These are phyloP conservation scores for Ditula angustiorana DNA, from an alignment of 2,888 invertebrate species.

Conservation along the genomic window DNA sequence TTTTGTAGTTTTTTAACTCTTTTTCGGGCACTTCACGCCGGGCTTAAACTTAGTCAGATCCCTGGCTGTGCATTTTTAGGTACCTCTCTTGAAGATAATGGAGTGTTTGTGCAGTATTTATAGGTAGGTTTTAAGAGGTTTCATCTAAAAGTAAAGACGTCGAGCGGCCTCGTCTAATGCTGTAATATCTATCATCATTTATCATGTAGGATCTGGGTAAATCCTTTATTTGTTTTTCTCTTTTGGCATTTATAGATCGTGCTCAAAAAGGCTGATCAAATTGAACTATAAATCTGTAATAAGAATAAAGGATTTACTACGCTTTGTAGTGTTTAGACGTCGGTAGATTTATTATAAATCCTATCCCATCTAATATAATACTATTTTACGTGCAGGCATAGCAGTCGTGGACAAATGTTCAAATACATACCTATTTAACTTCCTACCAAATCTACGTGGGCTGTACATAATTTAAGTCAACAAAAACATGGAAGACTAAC, in stretches of 20 bases:
- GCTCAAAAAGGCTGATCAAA: not conserved
- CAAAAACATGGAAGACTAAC: too few species aligned
- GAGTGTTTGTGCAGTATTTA: not conserved
- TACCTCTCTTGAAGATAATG: not conserved
- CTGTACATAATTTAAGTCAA: too few species aligned
- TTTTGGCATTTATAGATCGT: not conserved
- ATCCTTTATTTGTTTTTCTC: constrained; percentile 5
- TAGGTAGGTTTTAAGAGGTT: not conserved
- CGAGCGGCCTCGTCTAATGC: not conserved
- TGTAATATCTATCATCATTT: constrained; percentile 1
- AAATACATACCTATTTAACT: too few species aligned
- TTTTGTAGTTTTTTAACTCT: constrained; percentile 3
- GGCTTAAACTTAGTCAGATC: not conserved
- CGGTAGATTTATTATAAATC: not conserved
- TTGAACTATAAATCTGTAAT: not conserved
- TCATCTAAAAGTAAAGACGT: not conserved
- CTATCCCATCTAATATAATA: too few species aligned
- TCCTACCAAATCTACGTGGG: too few species aligned
- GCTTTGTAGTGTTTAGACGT: not conserved
- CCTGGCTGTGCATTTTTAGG: not conserved
- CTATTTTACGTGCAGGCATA: too few species aligned
- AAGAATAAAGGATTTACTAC: not conserved
- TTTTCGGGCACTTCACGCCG: not conserved
- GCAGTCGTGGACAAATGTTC: too few species aligned
- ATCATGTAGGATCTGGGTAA: not conserved